These are phyloP conservation scores for Gymnoscopelus braueri DNA, from an alignment of 2,797 vertebrate species.

Conservation along the genomic window DNA sequence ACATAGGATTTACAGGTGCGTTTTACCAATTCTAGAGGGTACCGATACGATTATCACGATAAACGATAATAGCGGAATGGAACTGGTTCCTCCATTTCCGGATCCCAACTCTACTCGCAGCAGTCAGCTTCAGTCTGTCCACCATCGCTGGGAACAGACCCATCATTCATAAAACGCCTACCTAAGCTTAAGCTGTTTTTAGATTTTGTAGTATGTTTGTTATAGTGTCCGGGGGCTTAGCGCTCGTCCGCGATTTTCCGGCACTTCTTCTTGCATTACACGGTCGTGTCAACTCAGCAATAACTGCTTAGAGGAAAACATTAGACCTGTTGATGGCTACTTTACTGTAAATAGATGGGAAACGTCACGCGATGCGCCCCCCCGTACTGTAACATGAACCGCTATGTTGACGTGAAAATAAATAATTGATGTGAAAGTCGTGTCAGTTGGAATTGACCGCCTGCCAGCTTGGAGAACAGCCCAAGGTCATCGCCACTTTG, in stretches of 20 bases:
- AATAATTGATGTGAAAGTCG: slow-evolving; percentile 79
- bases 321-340: slow-evolving; percentile 38
- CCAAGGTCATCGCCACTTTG: neutral
- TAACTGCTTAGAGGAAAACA: slow-evolving; percentile 30
- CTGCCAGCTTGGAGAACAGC: slow-evolving; percentile 22
- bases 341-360: slow-evolving; percentile 64
- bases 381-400: slow-evolving; percentile 55
- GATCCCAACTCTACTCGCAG: too few relatives aligned
- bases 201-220: neutral
- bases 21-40: too few relatives aligned
- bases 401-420: slow-evolving; percentile 62
- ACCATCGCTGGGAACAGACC: too few relatives aligned
- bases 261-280: slow-evolving; percentile 2
- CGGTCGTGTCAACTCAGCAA: slow-evolving; percentile 12
- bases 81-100: too few relatives aligned
- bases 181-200: too few relatives aligned
- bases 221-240: neutral
- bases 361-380: slow-evolving; percentile 56
- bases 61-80: too few relatives aligned
- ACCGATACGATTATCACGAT: too few relatives aligned
- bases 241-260: neutral
- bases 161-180: too few relatives aligned
- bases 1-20: too few relatives aligned
- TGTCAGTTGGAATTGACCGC: slow-evolving; percentile 46
- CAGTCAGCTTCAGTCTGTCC: too few relatives aligned